Evolutionary conservation across 2,113 vertebrate species (phyloP).

Genomic region (Calonectris borealis): DNA sequence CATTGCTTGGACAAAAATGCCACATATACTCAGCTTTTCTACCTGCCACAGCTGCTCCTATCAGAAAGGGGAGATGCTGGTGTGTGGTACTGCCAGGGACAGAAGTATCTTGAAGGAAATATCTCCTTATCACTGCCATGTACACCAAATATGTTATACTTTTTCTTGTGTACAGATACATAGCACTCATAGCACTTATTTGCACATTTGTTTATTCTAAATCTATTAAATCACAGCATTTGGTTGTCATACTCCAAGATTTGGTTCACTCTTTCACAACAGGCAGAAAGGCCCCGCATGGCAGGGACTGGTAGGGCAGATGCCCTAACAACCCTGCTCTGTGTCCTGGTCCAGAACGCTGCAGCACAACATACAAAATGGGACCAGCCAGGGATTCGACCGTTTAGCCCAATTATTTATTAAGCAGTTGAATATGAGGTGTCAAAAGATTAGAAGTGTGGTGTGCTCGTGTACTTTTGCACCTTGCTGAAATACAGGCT

Average conservation of each 20-base stretch:
- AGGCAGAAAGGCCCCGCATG: background rate
- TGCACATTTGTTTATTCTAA: background rate
- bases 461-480: background rate
- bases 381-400: background rate
- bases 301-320: background rate
- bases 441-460: background rate
- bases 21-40: background rate
- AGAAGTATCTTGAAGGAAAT: background rate
- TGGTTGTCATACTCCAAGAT: background rate
- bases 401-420: background rate
- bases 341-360: fast-evolving
- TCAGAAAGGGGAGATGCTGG: background rate
- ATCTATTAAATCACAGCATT: background rate
- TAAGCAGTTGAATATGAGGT: background rate
- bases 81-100: background rate
- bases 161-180: background rate
- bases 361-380: background rate
- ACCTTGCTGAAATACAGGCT: background rate
- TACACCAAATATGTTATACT: background rate
- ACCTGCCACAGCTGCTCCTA: background rate
- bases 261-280: background rate
- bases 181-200: background rate
- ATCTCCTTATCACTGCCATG: background rate
- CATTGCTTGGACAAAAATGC: background rate
- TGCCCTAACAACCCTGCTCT: fast-evolving